Percentiles rank a stretch among this genome's conserved stretches.
These are phyloP conservation scores for Gasterosteus nipponicus DNA, from an alignment of 2,113 vertebrate genomes.

Conservation along the genomic window DNA sequence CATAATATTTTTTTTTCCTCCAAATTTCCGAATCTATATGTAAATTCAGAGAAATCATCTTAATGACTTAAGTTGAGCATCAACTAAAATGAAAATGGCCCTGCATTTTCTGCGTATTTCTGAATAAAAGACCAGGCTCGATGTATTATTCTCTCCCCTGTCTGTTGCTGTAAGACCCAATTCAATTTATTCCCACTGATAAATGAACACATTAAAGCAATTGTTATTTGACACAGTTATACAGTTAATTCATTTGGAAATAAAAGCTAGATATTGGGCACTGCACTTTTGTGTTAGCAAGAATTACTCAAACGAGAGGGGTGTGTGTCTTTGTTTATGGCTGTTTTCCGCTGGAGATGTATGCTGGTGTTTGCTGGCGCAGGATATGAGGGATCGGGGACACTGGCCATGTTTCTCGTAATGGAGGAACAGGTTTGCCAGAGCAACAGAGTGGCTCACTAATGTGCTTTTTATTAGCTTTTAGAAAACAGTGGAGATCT, in stretches of 20 bases:
- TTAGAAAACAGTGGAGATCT: conserved; percentile 2
- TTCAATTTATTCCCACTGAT: background rate
- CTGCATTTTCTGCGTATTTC: background rate
- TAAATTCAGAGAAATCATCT: background rate
- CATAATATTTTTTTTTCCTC: conserved; percentile 18
- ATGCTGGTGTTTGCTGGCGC: background rate
- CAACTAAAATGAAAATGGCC: background rate
- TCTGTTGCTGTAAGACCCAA: background rate
- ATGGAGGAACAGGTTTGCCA: background rate
- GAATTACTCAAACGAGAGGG: background rate
- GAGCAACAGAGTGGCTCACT: background rate
- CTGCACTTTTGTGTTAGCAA: background rate
- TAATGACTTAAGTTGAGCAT: background rate
- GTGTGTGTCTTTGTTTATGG: background rate
- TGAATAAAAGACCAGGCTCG: background rate
- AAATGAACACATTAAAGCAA: background rate
- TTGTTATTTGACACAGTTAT: background rate
- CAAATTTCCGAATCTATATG: background rate
- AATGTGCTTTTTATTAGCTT: conserved; percentile 16
- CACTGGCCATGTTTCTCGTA: background rate
- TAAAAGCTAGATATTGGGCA: background rate
- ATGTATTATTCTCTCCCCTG: background rate
- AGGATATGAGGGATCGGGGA: background rate
- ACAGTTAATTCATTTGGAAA: background rate
- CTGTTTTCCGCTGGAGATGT: conserved; percentile 2